Percentiles rank a stretch among this genome's conserved stretches.
These are phyloP conservation scores for Malacoraja senta DNA, from an alignment of 2,797 vertebrate genomes.

Conservation along the genomic window DNA sequence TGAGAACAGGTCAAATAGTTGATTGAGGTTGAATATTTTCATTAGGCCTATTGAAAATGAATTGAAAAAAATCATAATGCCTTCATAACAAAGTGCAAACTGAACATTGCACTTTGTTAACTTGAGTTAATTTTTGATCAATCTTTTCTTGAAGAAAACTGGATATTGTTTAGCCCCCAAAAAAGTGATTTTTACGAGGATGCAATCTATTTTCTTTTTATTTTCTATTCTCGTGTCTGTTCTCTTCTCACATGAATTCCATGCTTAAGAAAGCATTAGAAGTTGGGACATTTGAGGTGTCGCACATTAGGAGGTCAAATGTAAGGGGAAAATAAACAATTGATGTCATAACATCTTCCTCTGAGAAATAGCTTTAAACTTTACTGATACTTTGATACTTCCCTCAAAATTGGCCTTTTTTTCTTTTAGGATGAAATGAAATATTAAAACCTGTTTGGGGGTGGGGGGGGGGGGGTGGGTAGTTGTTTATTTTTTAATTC, in stretches of 20 bases:
- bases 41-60: background rate
- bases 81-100: background rate
- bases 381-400: background rate
- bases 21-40: background rate
- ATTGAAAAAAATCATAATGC: background rate
- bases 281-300: no score
- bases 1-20: background rate
- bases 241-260: background rate
- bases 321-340: no score
- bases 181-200: background rate
- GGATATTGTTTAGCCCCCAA: background rate
- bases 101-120: background rate
- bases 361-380: background rate
- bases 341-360: background rate
- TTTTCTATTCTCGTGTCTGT: background rate
- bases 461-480: background rate
- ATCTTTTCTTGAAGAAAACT: background rate
- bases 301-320: no score
- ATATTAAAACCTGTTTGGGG: background rate
- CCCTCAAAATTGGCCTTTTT: slow-evolving; percentile 4
- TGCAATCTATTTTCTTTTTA: background rate
- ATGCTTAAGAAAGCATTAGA: background rate
- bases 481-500: background rate
- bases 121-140: background rate
- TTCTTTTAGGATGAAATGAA: background rate